Evolutionary conservation across 2,113 vertebrate genomes (phyloP), one percentile per base, ranked within the genome.

Genomic region (Craseonycteris thonglongyai): DNA sequence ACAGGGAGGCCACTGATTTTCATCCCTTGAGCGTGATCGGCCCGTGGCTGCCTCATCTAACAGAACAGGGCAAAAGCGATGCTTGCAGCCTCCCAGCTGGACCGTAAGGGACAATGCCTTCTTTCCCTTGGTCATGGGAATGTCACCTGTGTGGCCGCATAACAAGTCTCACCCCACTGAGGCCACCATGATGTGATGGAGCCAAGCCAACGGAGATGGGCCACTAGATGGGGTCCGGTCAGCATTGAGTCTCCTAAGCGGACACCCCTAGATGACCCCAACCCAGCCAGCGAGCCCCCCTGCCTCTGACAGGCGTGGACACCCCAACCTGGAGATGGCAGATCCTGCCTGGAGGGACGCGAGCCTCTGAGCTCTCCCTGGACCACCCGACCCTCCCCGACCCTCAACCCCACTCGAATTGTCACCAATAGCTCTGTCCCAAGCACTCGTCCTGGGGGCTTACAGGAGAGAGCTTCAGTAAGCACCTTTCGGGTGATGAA

Each of bases 61-160:
- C 0, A n/a, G 10, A 56, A 40, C 21, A 6, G 4, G 26, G 22
- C 24, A 51, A 7, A 42, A 45, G 35, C 1, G 19, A 47, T 33
- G 19, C 2, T 21, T 4, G 22, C n/a, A n/a, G n/a, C n/a, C n/a
- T n/a, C n/a, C n/a, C n/a, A n/a, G n/a, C 28, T 24, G 18, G 38
- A 12, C 9, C 33, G n/a, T 12, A 3, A 2, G 45, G 8, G 22
- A 9, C 0, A 2, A 30, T 1, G 1, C 10, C n/a, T 15, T 38
- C 33, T 38, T 35, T 42, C 18, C n/a, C 40, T 18, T 5, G 4
- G 24, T 28, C 78, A 1, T 5, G 9, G 35, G 30, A 26, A 19
- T 42, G 38, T 24, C 3, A 9, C 63, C n/a, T 6, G 0, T 8
- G 22, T 4, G 51, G 69, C 28, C 42, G 0, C 3, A 8, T 33